Evolutionary conservation across 2,888 invertebrate species (phyloP).

Genomic region (Lycophotia porphyrea): DNA sequence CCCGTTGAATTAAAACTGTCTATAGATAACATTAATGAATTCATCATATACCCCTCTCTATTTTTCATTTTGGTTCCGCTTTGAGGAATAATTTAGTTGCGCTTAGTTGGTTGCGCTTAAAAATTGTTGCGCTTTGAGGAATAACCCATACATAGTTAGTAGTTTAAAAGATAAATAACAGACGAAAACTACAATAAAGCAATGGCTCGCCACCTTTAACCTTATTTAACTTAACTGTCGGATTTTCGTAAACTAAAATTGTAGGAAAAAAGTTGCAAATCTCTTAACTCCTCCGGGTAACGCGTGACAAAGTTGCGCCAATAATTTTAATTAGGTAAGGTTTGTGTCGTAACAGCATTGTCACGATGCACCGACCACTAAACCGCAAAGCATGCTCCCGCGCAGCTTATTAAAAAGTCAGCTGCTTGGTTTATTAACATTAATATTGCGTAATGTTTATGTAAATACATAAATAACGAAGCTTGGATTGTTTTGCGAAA

Average conservation of each 20-base stretch:
- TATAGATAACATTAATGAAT: too few relatives aligned
- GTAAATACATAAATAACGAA: constrained; percentile 23
- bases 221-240: constrained; percentile 2
- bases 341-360: constrained; percentile 76
- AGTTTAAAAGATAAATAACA: too few relatives aligned
- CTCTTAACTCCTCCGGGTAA: constrained; percentile 22
- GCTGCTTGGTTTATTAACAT: constrained; percentile 48
- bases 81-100: too few relatives aligned
- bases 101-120: too few relatives aligned
- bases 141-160: too few relatives aligned
- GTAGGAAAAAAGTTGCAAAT: constrained; percentile 37
- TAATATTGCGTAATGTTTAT: constrained; percentile 50
- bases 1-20: too few relatives aligned
- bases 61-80: too few relatives aligned
- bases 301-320: constrained; percentile 61
- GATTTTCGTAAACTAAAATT: constrained; percentile 18
- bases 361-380: constrained; percentile 78
- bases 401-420: constrained; percentile 57
- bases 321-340: constrained; percentile 78
- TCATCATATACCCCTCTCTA: too few relatives aligned
- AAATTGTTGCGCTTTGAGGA: too few relatives aligned
- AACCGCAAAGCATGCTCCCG: constrained; percentile 66
- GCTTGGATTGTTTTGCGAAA: constrained; percentile 20
- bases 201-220: background rate
- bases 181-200: too few relatives aligned